These are phyloP conservation scores for Lepidothrix coronata DNA, from an alignment of 2,113 vertebrate species.

Conservation along the genomic window DNA sequence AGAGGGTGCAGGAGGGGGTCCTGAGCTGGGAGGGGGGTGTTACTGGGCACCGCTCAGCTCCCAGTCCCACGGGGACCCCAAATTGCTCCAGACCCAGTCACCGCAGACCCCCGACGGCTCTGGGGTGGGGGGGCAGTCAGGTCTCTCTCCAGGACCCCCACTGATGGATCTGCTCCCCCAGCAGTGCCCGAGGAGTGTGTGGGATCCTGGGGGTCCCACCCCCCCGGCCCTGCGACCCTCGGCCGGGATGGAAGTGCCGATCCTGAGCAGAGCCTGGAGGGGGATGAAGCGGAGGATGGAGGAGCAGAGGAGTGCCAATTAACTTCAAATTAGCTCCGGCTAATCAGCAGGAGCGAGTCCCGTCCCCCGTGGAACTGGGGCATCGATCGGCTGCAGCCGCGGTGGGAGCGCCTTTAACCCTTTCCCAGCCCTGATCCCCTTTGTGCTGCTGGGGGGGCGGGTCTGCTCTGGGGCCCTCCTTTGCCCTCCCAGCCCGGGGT, in stretches of 20 bases:
- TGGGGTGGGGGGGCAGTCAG: accelerated
- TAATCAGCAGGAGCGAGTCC: not conserved
- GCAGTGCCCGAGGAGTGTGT: not conserved
- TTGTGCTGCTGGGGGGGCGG: accelerated
- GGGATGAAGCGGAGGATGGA: not conserved
- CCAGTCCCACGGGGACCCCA: not conserved
- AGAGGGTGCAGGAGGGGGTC: no score
- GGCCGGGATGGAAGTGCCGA: no score
- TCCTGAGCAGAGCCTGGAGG: not conserved
- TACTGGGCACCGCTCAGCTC: not conserved
- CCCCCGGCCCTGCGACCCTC: not conserved
- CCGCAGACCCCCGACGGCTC: no score
- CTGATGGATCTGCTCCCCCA: not conserved
- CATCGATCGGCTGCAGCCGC: not conserved
- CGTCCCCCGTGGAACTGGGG: not conserved
- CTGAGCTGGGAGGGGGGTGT: not conserved
- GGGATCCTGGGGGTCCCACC: not conserved
- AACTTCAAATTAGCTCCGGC: not conserved
- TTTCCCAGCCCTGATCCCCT: not conserved
- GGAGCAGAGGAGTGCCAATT: not conserved
- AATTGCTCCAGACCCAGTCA: not conserved
- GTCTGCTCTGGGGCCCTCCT: accelerated
- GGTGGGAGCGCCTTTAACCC: not conserved
- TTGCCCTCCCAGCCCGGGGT: accelerated
- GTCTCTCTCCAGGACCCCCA: no score